Percentiles rank a stretch among this genome's conserved stretches.
These are phyloP conservation scores for Achroia grisella DNA, from an alignment of 1,140 invertebrate genomes.

Conservation along the genomic window DNA sequence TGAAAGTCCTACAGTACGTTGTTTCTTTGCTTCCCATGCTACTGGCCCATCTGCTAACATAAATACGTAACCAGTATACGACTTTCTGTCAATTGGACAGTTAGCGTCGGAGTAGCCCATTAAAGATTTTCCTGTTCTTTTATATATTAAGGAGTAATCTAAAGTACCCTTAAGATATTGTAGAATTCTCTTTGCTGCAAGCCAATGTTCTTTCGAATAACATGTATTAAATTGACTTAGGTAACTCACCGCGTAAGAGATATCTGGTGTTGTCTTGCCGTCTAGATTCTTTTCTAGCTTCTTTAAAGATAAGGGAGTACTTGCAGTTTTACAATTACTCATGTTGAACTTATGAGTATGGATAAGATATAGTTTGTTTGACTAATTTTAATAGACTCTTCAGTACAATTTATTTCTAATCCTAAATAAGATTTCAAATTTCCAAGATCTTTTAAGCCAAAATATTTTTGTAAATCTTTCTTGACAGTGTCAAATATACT, in stretches of 20 bases:
- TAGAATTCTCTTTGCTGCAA: slow-evolving; percentile 1
- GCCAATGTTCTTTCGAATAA: slow-evolving; percentile 7
- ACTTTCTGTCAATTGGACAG: slow-evolving; percentile 6
- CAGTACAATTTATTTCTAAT: no score
- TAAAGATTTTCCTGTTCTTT: not conserved
- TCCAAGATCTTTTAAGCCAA: no score
- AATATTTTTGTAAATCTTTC: no score
- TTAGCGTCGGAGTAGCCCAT: slow-evolving; percentile 21
- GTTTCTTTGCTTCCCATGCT: no score
- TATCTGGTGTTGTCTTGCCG: slow-evolving; percentile 60
- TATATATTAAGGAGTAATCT: not conserved
- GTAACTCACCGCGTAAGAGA: slow-evolving; percentile 53
- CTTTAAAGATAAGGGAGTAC: not conserved
- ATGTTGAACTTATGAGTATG: no score
- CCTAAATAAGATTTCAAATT: no score
- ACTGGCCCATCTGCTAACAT: no score
- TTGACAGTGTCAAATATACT: not conserved
- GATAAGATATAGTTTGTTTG: slow-evolving; percentile 3
- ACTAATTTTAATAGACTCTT: not conserved
- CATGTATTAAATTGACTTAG: slow-evolving; percentile 15
- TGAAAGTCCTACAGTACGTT: no score
- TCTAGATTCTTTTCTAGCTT: slow-evolving; percentile 8
- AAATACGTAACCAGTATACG: not conserved
- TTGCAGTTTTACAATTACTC: no score
- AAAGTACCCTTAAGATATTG: slow-evolving; percentile 5